Base-by-base conservation (phyloP, 2,113 vertebrate species). In the Irena cyanogastra region DNA sequence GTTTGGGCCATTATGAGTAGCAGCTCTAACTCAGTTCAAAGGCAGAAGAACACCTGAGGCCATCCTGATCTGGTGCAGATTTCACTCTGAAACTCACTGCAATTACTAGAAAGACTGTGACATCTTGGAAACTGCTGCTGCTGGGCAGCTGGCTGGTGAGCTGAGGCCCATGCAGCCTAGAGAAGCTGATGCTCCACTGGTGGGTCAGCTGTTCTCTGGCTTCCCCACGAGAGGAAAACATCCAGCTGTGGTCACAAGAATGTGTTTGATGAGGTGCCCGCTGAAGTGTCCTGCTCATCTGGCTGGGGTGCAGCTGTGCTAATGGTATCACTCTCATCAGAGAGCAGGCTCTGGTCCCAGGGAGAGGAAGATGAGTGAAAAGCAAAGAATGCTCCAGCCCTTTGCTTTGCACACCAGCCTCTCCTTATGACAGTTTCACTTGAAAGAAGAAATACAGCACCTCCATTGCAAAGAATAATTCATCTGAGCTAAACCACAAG, bases 171-270 rank as follows among this genome's bases (percentile, higher is more conserved):
- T 10, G 44, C 4, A 81, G 27, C 5, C 50, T 1, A 0, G 39
- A 41, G 66, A 33, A 76, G 7, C 10, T 71, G 45, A 13, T 1
- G 5, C 4, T 69, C 5, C 0, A 0, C 64, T 0, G 0, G 21
- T 45, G 27, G 7, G 7, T 81, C 16, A 83, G 19, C 37, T 53
- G 31, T 13, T 69, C 61, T 31, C 5, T 83, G 56, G 11, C 52
- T 37, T 59, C 16, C 22, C 11, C 0, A 1, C 1, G 2, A 10
- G 17, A 35, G 31, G 33, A 24, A 77, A 72, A 37, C 33, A 27
- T 35, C 31, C 37, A 52, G 2, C 31, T 60, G 18, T 54, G 59
- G 44, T 28, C 4, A 4, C 24, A 19, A 54, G 60, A 77, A 45
- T 2, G 0, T 1, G 2, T 71, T 86, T 6, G 3, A 4, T 41